These are phyloP conservation scores for Microtus pennsylvanicus DNA, from an alignment of 2,113 vertebrate species.

Conservation along the genomic window DNA sequence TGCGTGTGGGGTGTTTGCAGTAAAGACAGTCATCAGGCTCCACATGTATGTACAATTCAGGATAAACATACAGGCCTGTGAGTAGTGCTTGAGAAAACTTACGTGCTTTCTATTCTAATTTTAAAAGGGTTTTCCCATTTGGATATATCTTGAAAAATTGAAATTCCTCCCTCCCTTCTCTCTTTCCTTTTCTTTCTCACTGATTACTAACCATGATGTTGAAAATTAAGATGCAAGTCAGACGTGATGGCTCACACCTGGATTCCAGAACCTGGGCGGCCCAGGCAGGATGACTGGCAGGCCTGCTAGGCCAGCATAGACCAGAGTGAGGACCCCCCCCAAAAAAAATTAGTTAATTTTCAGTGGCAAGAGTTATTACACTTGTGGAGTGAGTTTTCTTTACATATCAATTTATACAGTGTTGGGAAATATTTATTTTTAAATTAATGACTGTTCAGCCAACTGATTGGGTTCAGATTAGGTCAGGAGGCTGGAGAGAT, in stretches of 20 bases:
- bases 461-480: constrained; percentile 21
- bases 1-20: background rate
- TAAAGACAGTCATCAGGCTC: background rate
- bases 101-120: background rate
- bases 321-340: background rate
- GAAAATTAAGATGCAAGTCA: background rate
- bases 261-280: background rate
- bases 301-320: background rate
- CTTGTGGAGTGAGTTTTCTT: background rate
- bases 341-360: constrained; percentile 18
- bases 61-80: background rate
- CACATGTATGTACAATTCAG: background rate
- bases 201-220: constrained; percentile 1
- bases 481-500: background rate
- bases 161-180: background rate
- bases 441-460: constrained; percentile 4
- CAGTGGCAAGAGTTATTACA: constrained; percentile 44
- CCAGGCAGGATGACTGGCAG: background rate
- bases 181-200: background rate
- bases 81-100: constrained; percentile 14
- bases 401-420: background rate
- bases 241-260: background rate
- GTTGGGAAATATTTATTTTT: background rate
- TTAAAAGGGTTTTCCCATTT: constrained; percentile 44
- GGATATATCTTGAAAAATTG: constrained; percentile 12